Evolutionary conservation across 2,888 invertebrate genomes (phyloP), one percentile per base, ranked within the genome.

Genomic region (Lordiphosa fenestrarum): DNA sequence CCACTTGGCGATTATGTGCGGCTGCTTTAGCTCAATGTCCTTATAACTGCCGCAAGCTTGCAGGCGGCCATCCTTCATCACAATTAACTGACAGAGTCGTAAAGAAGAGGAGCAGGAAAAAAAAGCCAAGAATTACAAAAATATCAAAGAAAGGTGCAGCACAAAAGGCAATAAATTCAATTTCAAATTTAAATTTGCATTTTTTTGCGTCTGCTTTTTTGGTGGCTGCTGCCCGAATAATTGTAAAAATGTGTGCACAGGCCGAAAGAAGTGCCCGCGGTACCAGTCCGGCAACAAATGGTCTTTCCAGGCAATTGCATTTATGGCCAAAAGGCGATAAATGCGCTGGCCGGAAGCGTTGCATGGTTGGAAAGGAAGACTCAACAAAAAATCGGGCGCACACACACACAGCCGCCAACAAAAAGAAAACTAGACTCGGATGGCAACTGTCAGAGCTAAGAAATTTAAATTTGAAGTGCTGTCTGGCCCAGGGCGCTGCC

Each of bases 11-110:
- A 91, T 90, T 53, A 93, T 89, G 59, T 89, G 90, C 15, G 92
- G 91, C 82, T 92, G 91, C 59, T 85, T 88, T 41, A 88, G 86
- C 85, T 92, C 92, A 71, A 92, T 92, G 71, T 91, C 91, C 25
- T 88, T 86, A 69, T 91, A 91, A 76, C 90, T 91, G 61, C 91
- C 95, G 69, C 93, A 92, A 49, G 92, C 93, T 41, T 92, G 91
- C 49, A 95, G 91, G 36, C 91, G 91, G 13, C 95, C 94, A 66
- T 92, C 91, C 73, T 94, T 94, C 92, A 95, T 93, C 15, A 93
- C 93, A 84, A 95, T 91, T 71, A 95, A 91, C 95, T 95, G 64
- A 63, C 57, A 70, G 66, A 42, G 58, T 53, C 51, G 42, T 7
- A 36, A n/a, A 38, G 33, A 35, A 50, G 52, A 15, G 35, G 56